These are phyloP conservation scores for Ptilorrhoa leucosticta DNA, from an alignment of 2,113 vertebrate species.

Conservation along the genomic window DNA sequence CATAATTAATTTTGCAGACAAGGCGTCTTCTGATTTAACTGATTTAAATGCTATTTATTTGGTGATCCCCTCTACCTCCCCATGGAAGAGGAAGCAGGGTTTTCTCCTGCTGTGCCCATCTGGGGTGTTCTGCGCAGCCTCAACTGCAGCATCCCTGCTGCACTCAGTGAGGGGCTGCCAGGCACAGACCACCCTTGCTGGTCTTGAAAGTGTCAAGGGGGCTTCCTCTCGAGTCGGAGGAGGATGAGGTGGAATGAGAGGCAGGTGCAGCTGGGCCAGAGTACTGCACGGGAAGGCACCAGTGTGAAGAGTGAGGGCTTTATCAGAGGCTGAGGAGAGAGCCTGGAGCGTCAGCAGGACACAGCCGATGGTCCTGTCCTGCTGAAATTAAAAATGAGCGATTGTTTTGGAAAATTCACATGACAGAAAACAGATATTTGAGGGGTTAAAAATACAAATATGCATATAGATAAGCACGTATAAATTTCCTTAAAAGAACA, in stretches of 20 bases:
- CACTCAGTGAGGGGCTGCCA: background rate
- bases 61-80: background rate
- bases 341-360: background rate
- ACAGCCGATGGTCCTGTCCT: background rate
- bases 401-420: background rate
- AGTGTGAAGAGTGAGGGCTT: rapidly evolving
- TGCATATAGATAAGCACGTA: background rate
- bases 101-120: background rate
- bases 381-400: background rate
- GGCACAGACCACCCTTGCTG: background rate
- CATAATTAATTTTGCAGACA: background rate
- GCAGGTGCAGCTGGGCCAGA: background rate
- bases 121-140: background rate
- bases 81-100: background rate
- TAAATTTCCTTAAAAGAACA: background rate
- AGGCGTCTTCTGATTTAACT: background rate
- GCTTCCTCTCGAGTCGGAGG: background rate
- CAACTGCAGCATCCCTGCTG: background rate
- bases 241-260: background rate
- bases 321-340: background rate
- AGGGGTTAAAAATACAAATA: background rate
- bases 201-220: background rate
- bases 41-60: background rate
- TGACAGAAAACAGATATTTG: background rate
- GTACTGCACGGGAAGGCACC: background rate